Conservation (phyloP, 1,140 invertebrate species). For the Acromyrmex charruanus region DNA sequence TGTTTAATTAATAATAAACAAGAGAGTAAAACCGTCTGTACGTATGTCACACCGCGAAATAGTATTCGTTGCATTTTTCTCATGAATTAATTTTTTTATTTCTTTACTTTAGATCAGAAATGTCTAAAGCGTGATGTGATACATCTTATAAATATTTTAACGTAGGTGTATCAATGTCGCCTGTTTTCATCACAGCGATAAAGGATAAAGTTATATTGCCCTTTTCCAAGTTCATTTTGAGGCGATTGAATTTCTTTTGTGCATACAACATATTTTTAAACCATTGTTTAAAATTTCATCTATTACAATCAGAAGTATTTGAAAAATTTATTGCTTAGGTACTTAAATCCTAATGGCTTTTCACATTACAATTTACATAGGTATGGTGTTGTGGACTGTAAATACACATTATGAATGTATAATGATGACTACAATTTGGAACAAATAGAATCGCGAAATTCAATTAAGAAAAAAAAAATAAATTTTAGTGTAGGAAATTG, state of each 20-base stretch:
- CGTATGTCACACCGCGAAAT: too few species aligned
- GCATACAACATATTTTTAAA: constrained; percentile 2
- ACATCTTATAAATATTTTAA: constrained; percentile 56
- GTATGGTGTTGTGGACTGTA: background rate
- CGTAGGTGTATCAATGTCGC: constrained; percentile 28
- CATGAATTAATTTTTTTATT: constrained; percentile 6
- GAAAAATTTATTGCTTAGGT: background rate
- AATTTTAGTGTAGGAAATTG: constrained; percentile 20
- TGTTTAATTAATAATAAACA: background rate
- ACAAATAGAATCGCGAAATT: constrained; percentile 27
- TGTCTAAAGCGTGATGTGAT: constrained; percentile 7
- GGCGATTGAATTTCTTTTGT: constrained; percentile 23
- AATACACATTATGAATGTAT: background rate
- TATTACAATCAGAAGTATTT: background rate
- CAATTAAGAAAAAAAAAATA: constrained; percentile 23
- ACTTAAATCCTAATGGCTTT: background rate
- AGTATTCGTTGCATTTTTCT: background rate
- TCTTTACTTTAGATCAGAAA: constrained; percentile 17
- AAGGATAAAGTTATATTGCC: constrained; percentile 7
- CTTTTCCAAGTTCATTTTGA: constrained; percentile 5
- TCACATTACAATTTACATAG: background rate
- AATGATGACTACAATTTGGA: background rate
- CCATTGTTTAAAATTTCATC: background rate
- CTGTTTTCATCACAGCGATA: background rate
- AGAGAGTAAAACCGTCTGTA: background rate